Evolutionary conservation across 2,113 vertebrate genomes (phyloP).

Genomic region (Loxodonta africana): DNA sequence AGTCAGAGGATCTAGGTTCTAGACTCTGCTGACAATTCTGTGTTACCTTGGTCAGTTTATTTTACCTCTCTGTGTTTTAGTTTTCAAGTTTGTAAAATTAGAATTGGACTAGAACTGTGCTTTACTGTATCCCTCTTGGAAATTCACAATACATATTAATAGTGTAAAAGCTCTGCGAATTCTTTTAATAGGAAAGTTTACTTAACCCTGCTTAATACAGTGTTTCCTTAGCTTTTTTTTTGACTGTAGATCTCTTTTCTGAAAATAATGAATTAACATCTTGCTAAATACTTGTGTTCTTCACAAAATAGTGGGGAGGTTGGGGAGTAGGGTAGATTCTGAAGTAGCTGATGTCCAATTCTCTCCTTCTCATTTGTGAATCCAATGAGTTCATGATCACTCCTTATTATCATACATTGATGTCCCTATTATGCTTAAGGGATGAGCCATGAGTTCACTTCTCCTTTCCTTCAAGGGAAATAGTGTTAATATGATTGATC

Average conservation of each 20-base stretch:
- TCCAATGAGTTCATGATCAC: background rate
- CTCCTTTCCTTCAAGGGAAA: background rate
- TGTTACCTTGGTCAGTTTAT: background rate
- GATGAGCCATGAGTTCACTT: background rate
- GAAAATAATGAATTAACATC: background rate
- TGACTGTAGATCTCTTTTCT: background rate
- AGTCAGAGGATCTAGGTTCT: background rate
- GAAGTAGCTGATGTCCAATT: background rate
- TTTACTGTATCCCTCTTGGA: background rate
- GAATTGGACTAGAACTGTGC: background rate
- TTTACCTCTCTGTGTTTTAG: background rate
- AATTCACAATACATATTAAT: background rate
- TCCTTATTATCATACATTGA: background rate
- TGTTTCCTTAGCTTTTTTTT: background rate
- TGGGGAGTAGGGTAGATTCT: background rate
- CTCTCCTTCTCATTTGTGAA: background rate
- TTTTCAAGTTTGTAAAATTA: background rate
- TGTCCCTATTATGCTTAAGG: background rate
- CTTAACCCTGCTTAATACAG: background rate
- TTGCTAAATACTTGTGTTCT: background rate
- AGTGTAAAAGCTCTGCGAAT: background rate
- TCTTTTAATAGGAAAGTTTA: background rate
- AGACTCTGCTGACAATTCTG: background rate
- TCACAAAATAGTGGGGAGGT: background rate
- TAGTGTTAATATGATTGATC: background rate